Conservation (phyloP, 2,888 invertebrate genomes). For the Clanis bilineata region DNA sequence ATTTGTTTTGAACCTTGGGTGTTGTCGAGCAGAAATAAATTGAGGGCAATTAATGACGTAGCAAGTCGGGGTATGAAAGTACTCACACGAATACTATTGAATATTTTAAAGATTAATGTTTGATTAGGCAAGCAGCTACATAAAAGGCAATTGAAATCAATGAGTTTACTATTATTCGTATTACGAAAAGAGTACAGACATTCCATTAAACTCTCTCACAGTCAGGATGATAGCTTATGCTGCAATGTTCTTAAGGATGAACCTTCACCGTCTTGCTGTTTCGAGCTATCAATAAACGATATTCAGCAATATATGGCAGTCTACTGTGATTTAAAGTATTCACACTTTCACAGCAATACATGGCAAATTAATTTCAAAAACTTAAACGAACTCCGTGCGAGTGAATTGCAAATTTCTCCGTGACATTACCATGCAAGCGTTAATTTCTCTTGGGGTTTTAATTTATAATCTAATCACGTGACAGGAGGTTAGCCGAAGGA, state of each 20-base stretch:
- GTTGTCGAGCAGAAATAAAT: background rate
- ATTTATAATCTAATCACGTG: background rate
- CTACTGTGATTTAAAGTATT: too few species aligned
- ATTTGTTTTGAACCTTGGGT: background rate
- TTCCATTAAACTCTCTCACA: too few species aligned
- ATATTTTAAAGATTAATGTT: background rate
- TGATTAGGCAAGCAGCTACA: background rate
- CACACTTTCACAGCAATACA: background rate
- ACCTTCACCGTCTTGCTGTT: too few species aligned
- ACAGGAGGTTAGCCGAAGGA: slow-evolving; percentile 10
- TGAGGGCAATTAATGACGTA: background rate
- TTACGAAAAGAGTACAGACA: too few species aligned
- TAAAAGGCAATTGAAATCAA: too few species aligned
- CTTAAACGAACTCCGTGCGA: background rate
- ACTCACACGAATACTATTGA: background rate
- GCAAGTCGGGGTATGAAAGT: background rate
- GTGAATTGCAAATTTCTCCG: background rate
- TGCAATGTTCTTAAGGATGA: too few species aligned
- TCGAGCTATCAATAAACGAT: background rate
- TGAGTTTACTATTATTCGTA: too few species aligned
- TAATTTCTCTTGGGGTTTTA: background rate
- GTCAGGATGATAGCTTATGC: too few species aligned
- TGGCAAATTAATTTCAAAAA: background rate
- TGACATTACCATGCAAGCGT: background rate
- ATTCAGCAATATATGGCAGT: background rate